These are phyloP conservation scores for Microctonus brassicae DNA, from an alignment of 2,888 invertebrate species.

Conservation along the genomic window DNA sequence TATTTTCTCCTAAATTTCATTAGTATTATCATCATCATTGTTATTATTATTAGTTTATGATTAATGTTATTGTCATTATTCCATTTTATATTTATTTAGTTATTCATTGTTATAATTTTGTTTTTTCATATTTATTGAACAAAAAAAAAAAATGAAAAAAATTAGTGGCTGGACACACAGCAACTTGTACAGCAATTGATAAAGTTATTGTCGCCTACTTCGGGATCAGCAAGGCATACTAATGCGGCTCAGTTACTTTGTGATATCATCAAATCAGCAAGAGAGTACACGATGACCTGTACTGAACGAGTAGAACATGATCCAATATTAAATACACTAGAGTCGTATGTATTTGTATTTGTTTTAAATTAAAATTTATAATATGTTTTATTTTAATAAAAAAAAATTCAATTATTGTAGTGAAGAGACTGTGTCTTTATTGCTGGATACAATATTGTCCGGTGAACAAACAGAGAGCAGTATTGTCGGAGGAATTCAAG, in stretches of 20 bases:
- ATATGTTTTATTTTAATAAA: slow-evolving; percentile 2
- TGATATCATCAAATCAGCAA: slow-evolving; percentile 82
- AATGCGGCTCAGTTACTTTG: slow-evolving; percentile 91
- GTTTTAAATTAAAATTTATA: slow-evolving; percentile 14
- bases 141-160: slow-evolving; percentile 52
- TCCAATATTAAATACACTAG: slow-evolving; percentile 80
- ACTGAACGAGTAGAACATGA: slow-evolving; percentile 77
- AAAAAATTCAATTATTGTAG: slow-evolving; percentile 60
- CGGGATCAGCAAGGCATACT: slow-evolving; percentile 82
- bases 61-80: slow-evolving; percentile 18
- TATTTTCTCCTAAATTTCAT: background rate
- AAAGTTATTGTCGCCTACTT: slow-evolving; percentile 75
- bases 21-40: background rate
- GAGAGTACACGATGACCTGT: slow-evolving; percentile 73
- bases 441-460: slow-evolving; percentile 83
- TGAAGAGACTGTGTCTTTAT: slow-evolving; percentile 76
- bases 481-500: slow-evolving; percentile 84
- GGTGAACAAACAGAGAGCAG: slow-evolving; percentile 78
- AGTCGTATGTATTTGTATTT: slow-evolving; percentile 74
- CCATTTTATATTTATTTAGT: slow-evolving; percentile 25
- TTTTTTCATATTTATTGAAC: slow-evolving; percentile 34
- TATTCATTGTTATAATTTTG: slow-evolving; percentile 25
- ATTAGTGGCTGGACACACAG: slow-evolving; percentile 91
- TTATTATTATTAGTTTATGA: background rate
- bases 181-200: slow-evolving; percentile 86